A percentile compares a stretch with the other conserved stretches of the same genome.
These are phyloP conservation scores for Glaucopsyche alexis DNA, from an alignment of 2,888 invertebrate genomes.

Conservation along the genomic window DNA sequence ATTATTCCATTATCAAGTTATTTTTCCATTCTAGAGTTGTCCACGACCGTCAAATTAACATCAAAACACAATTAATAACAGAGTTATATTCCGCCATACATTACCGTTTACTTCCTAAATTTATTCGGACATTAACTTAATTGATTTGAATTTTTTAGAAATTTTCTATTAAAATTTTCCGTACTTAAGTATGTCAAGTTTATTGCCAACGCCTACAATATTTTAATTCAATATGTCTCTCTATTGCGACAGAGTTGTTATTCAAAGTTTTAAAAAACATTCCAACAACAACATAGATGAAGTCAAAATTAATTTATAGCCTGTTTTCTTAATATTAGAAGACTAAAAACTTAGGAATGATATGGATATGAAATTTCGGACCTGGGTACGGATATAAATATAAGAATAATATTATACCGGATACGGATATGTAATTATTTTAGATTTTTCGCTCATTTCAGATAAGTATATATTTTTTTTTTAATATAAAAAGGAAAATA, in stretches of 20 bases:
- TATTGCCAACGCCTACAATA: background rate
- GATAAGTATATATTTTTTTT: too few species aligned
- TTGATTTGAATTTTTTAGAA: background rate
- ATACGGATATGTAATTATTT: too few species aligned
- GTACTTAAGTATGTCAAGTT: background rate
- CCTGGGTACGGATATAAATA: too few species aligned
- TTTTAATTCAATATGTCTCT: background rate
- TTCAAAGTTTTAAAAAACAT: background rate
- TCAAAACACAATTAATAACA: conserved; percentile 1
- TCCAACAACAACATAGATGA: background rate
- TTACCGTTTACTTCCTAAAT: background rate
- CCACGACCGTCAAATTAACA: conserved; percentile 3
- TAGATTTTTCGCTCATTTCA: too few species aligned
- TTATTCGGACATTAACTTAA: background rate
- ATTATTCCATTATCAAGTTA: conserved; percentile 5
- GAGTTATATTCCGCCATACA: background rate
- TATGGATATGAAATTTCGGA: background rate
- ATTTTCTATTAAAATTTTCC: background rate
- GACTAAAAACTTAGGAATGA: background rate
- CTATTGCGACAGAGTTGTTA: background rate
- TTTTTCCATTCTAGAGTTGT: conserved; percentile 19
- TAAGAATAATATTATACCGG: too few species aligned
- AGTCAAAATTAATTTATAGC: too few species aligned
- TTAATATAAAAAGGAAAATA: too few species aligned
- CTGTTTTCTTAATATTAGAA: too few species aligned